A percentile compares a stretch with the other conserved stretches of the same genome.
Conservation (phyloP, 1,140 invertebrate genomes). For the Maniola jurtina region DNA sequence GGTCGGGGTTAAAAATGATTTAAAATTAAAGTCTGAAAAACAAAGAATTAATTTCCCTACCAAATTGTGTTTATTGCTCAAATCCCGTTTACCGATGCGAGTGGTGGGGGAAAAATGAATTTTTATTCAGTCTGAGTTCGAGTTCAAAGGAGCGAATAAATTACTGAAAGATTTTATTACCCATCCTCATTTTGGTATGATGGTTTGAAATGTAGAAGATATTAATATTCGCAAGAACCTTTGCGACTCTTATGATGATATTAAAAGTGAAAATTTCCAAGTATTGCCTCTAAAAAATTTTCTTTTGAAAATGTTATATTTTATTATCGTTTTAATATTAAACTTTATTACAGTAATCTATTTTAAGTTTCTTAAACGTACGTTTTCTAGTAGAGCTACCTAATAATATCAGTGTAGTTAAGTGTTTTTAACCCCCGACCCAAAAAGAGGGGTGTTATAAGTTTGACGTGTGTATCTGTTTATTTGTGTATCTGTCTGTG, state of each 20-base stretch:
- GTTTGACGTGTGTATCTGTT: too few relatives aligned
- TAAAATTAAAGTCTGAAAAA: neutral
- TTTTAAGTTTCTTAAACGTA: too few relatives aligned
- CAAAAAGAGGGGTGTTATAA: too few relatives aligned
- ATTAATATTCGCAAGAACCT: constrained; percentile 6
- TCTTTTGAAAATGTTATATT: neutral
- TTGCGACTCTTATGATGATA: neutral
- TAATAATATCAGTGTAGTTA: too few relatives aligned
- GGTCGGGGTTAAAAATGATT: neutral
- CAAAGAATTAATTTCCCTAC: neutral
- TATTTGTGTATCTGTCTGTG: too few relatives aligned
- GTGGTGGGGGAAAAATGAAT: neutral
- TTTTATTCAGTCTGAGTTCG: constrained; percentile 1
- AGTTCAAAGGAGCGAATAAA: constrained; percentile 10
- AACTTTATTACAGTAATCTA: too few relatives aligned
- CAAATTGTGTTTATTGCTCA: constrained; percentile 1
- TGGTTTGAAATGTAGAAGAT: constrained; percentile 2
- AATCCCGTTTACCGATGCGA: neutral
- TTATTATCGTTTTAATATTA: too few relatives aligned
- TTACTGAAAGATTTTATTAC: constrained; percentile 15
- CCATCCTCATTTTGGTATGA: neutral
- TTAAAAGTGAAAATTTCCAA: neutral
- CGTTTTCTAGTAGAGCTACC: too few relatives aligned
- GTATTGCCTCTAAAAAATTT: neutral
- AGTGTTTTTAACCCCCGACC: too few relatives aligned